A percentile compares a stretch with the other conserved stretches of the same genome.
phyloP scores from a whole-genome alignment of 2,113 vertebrate genomes.

The Amblyopsis rosae region DNA sequence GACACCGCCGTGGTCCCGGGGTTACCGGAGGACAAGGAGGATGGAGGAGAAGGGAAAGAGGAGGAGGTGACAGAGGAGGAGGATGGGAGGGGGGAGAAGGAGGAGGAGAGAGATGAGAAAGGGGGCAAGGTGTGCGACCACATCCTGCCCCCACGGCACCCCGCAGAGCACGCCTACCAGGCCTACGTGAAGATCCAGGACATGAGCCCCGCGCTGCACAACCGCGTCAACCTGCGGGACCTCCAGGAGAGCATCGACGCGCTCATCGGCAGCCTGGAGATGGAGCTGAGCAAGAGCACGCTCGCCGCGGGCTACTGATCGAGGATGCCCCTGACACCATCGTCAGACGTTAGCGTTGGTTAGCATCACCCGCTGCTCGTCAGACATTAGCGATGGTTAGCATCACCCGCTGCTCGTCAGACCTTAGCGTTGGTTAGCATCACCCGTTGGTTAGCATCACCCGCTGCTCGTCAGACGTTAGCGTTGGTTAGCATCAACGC shows the following conservation, averaged over 20 bases:
- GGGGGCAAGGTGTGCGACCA: slow-evolving; percentile 57
- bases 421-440: no score
- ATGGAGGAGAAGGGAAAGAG: slow-evolving; percentile 28
- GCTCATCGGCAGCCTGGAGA: slow-evolving; percentile 94
- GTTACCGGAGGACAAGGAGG: slow-evolving; percentile 29
- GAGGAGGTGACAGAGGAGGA: slow-evolving; percentile 18
- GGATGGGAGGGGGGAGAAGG: slow-evolving; percentile 26
- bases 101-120: slow-evolving; percentile 39
- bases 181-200: slow-evolving; percentile 88
- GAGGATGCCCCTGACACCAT: no score
- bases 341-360: no score
- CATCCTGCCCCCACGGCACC: slow-evolving; percentile 42
- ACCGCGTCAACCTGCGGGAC: slow-evolving; percentile 89
- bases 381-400: no score
- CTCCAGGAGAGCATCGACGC: slow-evolving; percentile 98
- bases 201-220: slow-evolving; percentile 80
- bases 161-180: slow-evolving; percentile 81
- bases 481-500: no score
- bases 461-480: no score
- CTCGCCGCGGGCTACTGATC: slow-evolving; percentile 84
- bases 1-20: slow-evolving; percentile 30
- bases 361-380: no score
- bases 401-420: no score
- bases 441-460: no score
- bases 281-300: slow-evolving; percentile 96